Percentiles rank a stretch among this genome's conserved stretches.
Evolutionary conservation across 2,888 invertebrate species (phyloP).

Genomic region (Dolichomitus sp.): DNA sequence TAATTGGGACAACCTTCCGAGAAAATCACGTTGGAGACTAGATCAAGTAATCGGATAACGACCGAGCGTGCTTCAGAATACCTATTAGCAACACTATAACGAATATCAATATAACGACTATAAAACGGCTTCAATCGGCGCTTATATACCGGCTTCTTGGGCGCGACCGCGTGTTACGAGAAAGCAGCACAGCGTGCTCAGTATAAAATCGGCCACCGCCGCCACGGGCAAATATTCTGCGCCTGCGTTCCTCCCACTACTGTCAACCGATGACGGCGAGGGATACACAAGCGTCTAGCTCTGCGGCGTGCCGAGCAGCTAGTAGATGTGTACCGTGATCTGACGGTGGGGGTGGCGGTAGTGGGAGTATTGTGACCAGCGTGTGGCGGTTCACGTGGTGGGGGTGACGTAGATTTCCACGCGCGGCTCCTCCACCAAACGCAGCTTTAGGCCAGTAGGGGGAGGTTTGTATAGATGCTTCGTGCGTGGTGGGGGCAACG

Average conservation of each 20-base stretch:
- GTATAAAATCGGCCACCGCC: not conserved
- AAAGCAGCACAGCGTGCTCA: not conserved
- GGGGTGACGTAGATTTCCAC: slow-evolving; percentile 48
- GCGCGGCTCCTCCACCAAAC: slow-evolving; percentile 53
- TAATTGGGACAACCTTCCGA: not conserved
- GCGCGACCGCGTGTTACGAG: slow-evolving; percentile 12
- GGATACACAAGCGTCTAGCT: slow-evolving; percentile 12
- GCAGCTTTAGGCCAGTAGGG: slow-evolving; percentile 51
- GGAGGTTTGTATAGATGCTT: slow-evolving; percentile 33
- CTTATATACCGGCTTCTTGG: not conserved
- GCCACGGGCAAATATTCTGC: not conserved
- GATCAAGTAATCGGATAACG: not conserved
- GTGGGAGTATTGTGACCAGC: slow-evolving; percentile 51
- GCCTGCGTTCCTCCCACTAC: slow-evolving; percentile 6
- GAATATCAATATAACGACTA: slow-evolving; percentile 1
- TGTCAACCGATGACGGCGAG: slow-evolving; percentile 8
- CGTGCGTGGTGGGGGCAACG: slow-evolving; percentile 32
- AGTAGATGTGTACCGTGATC: slow-evolving; percentile 25
- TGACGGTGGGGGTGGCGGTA: slow-evolving; percentile 5
- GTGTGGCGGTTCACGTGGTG: slow-evolving; percentile 21
- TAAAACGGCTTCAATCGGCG: not conserved
- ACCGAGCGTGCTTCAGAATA: not conserved
- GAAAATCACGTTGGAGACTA: not conserved
- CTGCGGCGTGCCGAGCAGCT: slow-evolving; percentile 27
- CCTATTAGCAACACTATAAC: slow-evolving; percentile 1